A percentile compares a stretch with the other conserved stretches of the same genome.
Evolutionary conservation across 2,797 vertebrate genomes (phyloP).

Genomic region (Lepilemur septentrionalis): DNA sequence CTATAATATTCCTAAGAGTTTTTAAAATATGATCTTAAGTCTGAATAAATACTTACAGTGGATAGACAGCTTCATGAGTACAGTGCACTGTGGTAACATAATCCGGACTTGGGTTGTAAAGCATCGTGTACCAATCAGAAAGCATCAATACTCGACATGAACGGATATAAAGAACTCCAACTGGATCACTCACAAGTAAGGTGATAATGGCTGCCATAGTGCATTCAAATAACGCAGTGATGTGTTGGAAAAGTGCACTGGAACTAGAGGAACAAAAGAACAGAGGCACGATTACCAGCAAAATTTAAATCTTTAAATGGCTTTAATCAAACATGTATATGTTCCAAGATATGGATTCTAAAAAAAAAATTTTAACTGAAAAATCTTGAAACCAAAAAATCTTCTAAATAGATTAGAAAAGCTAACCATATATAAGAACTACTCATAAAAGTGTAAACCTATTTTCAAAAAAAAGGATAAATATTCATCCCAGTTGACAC

Average conservation of each 20-base stretch:
- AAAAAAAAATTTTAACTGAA: background rate
- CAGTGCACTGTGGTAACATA: slow-evolving; percentile 96
- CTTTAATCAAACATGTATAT: background rate
- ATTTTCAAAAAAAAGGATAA: background rate
- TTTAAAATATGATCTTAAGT: background rate
- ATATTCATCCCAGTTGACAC: background rate
- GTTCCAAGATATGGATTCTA: background rate
- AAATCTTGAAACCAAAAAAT: background rate
- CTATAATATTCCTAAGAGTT: background rate
- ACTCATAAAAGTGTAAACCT: background rate
- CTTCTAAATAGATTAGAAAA: background rate
- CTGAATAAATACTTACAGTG: slow-evolving; percentile 88
- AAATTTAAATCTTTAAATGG: background rate
- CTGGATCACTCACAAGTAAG: slow-evolving; percentile 92
- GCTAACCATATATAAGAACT: background rate
- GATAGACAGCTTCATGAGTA: slow-evolving; percentile 97
- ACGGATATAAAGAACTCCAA: slow-evolving; percentile 89
- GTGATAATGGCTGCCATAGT: slow-evolving; percentile 89
- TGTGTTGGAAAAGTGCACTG: slow-evolving; percentile 94
- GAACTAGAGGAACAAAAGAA: slow-evolving; percentile 85
- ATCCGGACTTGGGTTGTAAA: slow-evolving; percentile 98
- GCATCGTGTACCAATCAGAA: slow-evolving; percentile 99
- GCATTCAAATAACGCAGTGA: slow-evolving; percentile 94
- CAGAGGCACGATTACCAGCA: background rate
- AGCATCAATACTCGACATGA: slow-evolving; percentile 96